Evolutionary conservation across 2,797 vertebrate genomes (phyloP), one percentile per base, ranked within the genome.

Genomic region (Coilia nasus): DNA sequence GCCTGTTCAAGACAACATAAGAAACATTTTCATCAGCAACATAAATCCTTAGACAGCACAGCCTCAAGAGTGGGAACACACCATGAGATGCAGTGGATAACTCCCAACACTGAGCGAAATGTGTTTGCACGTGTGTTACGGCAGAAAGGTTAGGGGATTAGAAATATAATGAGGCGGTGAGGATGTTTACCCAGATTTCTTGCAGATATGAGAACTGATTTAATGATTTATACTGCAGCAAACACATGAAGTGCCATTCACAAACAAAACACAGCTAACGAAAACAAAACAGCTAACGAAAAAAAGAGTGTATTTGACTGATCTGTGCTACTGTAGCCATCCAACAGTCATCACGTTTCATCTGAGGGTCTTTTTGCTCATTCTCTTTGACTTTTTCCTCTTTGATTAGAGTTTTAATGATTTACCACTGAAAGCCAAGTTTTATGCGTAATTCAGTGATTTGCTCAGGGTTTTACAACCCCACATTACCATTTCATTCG

Each of bases 321-420:
- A 78, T 35, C 19, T 78, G 71, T 14, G 31, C 31, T 19, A 44
- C 14, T 31, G 12, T 7, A 35, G 25, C 11, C 25, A 31, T 31
- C 14, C 17, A 19, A 17, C 25, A 71, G 25, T 14, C 12, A 31
- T 35, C 35, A 9, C 35, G 71, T 19, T 44, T 78, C 31, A 9
- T 6, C 71, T 78, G 31, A 78, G 15, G 31, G 71, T 31, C 71
- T 78, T 44, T 44, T 78, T 21, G 31, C 35, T 19, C 31, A 78
- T 78, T 78, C 71, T 3, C 71, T 78, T 78, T 78, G 71, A 78
- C 71, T 19, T 21, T 12, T 21, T 78, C 31, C 71, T 7, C 71
- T 78, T 78, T 78, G 71, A 78, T 78, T 78, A 31, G 71, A 78
- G 31, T 78, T 78, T 78, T 78, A 78, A 78, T 41, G 71, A 78